Percentiles rank a stretch among this genome's conserved stretches.
These are phyloP conservation scores for Clarias laeviceps DNA, from an alignment of 2,797 vertebrate genomes.

Conservation along the genomic window DNA sequence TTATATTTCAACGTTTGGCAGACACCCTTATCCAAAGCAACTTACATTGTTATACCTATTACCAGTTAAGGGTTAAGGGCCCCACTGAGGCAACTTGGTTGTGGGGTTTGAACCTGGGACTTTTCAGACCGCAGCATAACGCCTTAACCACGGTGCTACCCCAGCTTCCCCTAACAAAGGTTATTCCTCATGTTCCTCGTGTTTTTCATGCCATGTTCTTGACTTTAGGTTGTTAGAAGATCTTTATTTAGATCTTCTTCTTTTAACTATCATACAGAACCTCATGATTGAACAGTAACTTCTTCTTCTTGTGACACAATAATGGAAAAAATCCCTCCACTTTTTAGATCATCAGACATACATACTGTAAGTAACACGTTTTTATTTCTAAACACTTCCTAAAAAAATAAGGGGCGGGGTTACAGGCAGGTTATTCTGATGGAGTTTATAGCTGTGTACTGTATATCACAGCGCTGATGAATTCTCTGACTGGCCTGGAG, in stretches of 20 bases:
- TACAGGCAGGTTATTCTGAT: neutral
- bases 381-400: neutral
- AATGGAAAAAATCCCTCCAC: neutral
- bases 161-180: no score
- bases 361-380: no score
- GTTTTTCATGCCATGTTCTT: neutral
- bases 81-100: no score
- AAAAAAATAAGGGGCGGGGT: neutral
- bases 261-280: neutral
- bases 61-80: no score
- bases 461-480: neutral
- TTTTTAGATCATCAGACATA: neutral
- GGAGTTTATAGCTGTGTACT: neutral
- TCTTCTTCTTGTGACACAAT: neutral
- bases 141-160: no score
- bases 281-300: neutral
- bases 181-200: neutral
- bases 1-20: no score
- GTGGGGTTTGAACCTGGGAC: no score
- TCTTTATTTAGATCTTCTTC: neutral
- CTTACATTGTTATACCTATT: no score
- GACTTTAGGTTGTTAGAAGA: neutral
- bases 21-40: no score
- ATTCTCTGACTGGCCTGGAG: neutral
- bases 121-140: no score